Conservation (phyloP, 2,888 invertebrate genomes). For the Drosophila differens region DNA sequence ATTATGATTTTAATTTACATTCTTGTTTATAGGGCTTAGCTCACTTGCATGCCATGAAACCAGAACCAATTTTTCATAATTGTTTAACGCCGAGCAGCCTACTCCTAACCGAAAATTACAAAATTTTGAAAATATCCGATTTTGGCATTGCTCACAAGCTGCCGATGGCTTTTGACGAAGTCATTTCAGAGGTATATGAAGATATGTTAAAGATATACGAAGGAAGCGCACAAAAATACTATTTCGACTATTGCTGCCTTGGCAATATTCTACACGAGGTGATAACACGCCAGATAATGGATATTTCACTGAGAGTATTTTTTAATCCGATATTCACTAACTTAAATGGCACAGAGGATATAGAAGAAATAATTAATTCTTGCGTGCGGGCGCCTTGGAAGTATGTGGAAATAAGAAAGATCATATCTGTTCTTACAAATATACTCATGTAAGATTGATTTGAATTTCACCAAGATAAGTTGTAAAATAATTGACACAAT, state of each 20-base stretch:
- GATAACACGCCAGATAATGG: not conserved
- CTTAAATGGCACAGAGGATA: not conserved
- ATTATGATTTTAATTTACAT: not conserved
- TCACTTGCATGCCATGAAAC: not conserved
- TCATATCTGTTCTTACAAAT: constrained; percentile 1
- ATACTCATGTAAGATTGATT: not conserved
- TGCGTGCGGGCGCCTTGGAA: too few relatives aligned
- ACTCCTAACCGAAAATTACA: not conserved
- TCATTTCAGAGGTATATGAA: too few relatives aligned
- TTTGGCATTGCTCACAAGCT: too few relatives aligned
- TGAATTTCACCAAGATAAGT: not conserved
- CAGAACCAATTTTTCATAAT: not conserved
- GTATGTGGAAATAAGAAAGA: not conserved
- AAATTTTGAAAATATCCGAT: not conserved
- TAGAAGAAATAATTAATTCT: not conserved
- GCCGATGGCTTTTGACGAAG: too few relatives aligned
- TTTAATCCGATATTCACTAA: fast-evolving
- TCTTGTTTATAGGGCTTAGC: not conserved
- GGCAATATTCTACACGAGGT: not conserved
- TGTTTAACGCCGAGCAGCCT: not conserved
- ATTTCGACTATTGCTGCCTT: not conserved
- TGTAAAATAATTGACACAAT: not conserved
- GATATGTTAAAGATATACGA: fast-evolving
- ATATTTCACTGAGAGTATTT: fast-evolving
- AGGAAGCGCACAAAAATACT: fast-evolving